Base-by-base conservation (phyloP, 2,888 invertebrate genomes). In the Gymnosoma rotundatum region DNA sequence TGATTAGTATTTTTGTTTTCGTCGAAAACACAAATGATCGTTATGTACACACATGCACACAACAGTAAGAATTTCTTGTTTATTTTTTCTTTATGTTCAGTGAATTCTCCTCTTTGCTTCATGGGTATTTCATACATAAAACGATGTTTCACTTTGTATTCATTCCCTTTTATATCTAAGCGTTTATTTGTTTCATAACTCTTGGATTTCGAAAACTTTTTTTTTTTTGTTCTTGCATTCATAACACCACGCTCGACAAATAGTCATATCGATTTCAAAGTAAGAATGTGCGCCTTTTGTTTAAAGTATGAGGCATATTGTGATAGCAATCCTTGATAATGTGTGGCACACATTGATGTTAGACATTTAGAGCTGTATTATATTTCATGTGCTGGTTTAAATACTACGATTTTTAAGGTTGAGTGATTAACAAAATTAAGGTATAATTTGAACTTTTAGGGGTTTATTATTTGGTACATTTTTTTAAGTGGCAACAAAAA, bases 191-290 rank as follows among this genome's bases (percentile, higher is more conserved):
- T 58, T 69, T 54, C 50, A 45, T 21, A 72, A 32, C 21, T 32
- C 58, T 42, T 12, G 12, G 2, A 42, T 42, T 42, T 42, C 12
- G 42, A 12, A 12, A 42, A 25, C 60, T 36, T 54, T 21, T 4
- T 52, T 56, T 70, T 66, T 66, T 36, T 36, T 56, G 25, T 63
- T 78, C 42, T 21, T 58, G 42, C 56, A 74, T 73, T 78, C 56
- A 74, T 76, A 82, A 82, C 81, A 82, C 81, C 64, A 82, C 5
- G n/a, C 9, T 52, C 82, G 52, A 61, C 70, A 81, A 73, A 78
- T 69, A 25, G 42, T 78, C 81, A 66, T 81, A 81, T 84, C 84
- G 74, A 84, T 84, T 84, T 84, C 84, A 84, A 81, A 81, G 81
- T 45, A 64, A 45, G 81, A 84, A 81, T 84, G 84, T 70, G 84